phyloP scores from a whole-genome alignment of 2,113 vertebrate genomes.

The Menidia beryllina region DNA sequence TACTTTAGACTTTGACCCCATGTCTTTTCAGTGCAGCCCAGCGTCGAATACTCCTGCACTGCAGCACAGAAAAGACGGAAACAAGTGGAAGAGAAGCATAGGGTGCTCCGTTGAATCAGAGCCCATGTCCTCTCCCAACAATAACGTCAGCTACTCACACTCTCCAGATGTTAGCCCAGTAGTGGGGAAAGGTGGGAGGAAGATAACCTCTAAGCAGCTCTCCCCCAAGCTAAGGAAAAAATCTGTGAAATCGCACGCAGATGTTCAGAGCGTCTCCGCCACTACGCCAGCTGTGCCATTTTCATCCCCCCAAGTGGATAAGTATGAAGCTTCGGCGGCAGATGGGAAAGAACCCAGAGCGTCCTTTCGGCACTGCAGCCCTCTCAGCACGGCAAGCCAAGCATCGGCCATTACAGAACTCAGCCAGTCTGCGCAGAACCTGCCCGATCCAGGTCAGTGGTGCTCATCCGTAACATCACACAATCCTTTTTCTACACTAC shows the following conservation, averaged over 20 bases:
- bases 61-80: slow-evolving; percentile 66
- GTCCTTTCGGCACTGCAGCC: slow-evolving; percentile 72
- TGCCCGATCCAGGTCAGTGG: slow-evolving; percentile 78
- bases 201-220: slow-evolving; percentile 71
- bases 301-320: slow-evolving; percentile 66
- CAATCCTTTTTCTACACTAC: not conserved
- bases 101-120: slow-evolving; percentile 88
- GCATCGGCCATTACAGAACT: slow-evolving; percentile 76
- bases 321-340: slow-evolving; percentile 64
- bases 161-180: slow-evolving; percentile 87
- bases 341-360: slow-evolving; percentile 79
- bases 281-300: slow-evolving; percentile 70
- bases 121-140: slow-evolving; percentile 86
- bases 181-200: slow-evolving; percentile 72
- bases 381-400: slow-evolving; percentile 77
- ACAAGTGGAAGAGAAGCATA: slow-evolving; percentile 82
- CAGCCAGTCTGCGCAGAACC: slow-evolving; percentile 73
- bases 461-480: not conserved
- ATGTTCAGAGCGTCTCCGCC: slow-evolving; percentile 73
- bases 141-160: slow-evolving; percentile 82
- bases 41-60: slow-evolving; percentile 77
- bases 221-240: slow-evolving; percentile 86
- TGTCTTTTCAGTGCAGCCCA: slow-evolving; percentile 93
- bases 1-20: slow-evolving; percentile 93
- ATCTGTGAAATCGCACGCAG: slow-evolving; percentile 80